Evolutionary conservation across 2,888 invertebrate species (phyloP), one percentile per base, ranked within the genome.

Genomic region (Reticulitermes lucifugus): DNA sequence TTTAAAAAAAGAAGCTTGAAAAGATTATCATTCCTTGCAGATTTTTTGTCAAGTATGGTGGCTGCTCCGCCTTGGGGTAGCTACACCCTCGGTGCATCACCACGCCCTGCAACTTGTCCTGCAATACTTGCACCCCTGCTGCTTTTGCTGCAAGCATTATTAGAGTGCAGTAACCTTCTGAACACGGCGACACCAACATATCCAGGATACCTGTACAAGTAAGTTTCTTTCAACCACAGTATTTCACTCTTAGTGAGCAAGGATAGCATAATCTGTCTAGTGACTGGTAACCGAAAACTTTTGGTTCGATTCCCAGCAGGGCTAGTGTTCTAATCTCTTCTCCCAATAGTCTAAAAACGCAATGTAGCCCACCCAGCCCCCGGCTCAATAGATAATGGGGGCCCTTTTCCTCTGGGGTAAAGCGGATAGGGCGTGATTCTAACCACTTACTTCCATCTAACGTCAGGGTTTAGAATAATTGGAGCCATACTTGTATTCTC

Each of bases 11-110:
- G 25, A 60, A 46, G 59, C 41, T 77, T 77, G 77, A 77, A 51
- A 77, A 77, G 77, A n/a, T 77, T 21, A 46, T n/a, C 46, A 46
- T 77, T 70, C 81, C 46, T 81, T 81, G 81, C 81, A 81, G 81
- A 81, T 81, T 81, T 81, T 65, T n/a, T 77, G 77, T 77, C 4
- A 21, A 25, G 25, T 65, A 12, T 65, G 65, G 25, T 65, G n/a
- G n/a, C n/a, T 65, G 65, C 65, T 65, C 65, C 41, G 73, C 73
- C 73, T 73, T 77, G 77, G 77, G 77, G 77, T 77, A 77, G 77
- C 77, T 14, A 77, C 51, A 46, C 43, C 46, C 77, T 46, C 77
- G 43, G 46, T 77, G 77, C 77, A 77, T 77, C 77, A 77, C 77
- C 81, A 81, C 25, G 41, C 81, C 46, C 43, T 65, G 81, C 81